Evolutionary conservation across 2,888 invertebrate genomes (phyloP), one percentile per base, ranked within the genome.

Genomic region (Drosophila neonasuta): DNA sequence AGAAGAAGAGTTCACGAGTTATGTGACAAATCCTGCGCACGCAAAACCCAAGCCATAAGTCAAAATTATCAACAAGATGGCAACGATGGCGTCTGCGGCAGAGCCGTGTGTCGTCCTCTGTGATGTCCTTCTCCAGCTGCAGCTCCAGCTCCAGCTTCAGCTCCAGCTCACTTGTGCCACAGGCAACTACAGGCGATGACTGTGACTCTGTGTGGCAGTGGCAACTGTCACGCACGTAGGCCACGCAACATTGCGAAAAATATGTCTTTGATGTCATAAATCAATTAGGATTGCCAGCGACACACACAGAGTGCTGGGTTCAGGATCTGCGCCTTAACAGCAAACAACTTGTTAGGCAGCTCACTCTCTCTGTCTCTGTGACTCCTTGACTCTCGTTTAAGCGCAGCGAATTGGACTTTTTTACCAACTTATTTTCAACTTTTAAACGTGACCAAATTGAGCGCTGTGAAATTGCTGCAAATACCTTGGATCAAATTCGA

Each of bases 231-330:
- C 89, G 89, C 88, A 89, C 89, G 89, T 86, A 85, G 80, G 80
- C 82, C 80, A 88, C 87, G 89, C 88, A 89, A 88, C 88, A 89
- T 89, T 88, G 88, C 89, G 88, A 88, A 87, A 89, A 89, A 89
- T 89, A 88, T 89, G 89, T 81, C 89, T 88, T 89, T 89, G 89
- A 89, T 89, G 89, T 89, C 89, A 87, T 89, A 89, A 89, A 89
- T 89, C 89, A 89, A 89, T 89, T 89, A 89, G 88, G 78, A 80
- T 80, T 79, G 64, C 67, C 73, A 45, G 45, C 46, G 57, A 46
- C 48, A 32, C 32, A 32, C 36, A 4, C 55, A 65, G 32, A 68
- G 58, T 63, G 44, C 45, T 36, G 34, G 34, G 41, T 41, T 32
- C 80, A 71, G 83, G 72, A 74, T 77, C 75, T 75, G 71, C 61